Evolutionary conservation across 2,113 vertebrate genomes (phyloP), one percentile per base, ranked within the genome.

Genomic region (Cairina moschata): DNA sequence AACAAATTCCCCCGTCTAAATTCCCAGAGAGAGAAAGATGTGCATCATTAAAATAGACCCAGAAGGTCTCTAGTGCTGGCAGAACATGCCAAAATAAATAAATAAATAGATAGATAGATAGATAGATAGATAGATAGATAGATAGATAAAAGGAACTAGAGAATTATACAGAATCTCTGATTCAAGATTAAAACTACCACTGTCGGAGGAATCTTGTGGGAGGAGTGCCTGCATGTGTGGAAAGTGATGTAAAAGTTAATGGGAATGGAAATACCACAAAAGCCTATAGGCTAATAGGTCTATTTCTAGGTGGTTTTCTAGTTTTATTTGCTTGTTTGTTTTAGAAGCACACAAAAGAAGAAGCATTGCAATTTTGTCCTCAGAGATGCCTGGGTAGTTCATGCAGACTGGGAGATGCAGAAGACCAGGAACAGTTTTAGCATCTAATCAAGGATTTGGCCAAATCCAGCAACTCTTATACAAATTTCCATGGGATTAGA

Each of bases 401-500:
- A 54, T 38, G 52, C 42, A 80, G 28, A 56, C 16, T 74, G 55
- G 31, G 10, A 42, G 11, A 42, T 34, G 32, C 40, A 31, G 54
- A 54, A 69, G 69, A 65, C 55, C 62, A 75, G 80, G 44, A 42
- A 44, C 29, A 68, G 69, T 74, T 28, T 40, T 69, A 46, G 48
- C 44, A 60, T 40, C 69, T 81, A 86, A 86, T 81, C 69, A 81
- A 80, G 36, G 56, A 86, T 83, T 86, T 56, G 34, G 31, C 60
- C 60, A 82, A n/a, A 25, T 81, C 46, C 71, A 90, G 72, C 15
- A 92, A 59, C 75, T 75, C 38, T 5, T 3, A 54, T 13, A 21
- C 26, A 75, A 38, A 92, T 83, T 88, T 90, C 31, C 18, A 74
- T 85, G 67, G 52, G 63, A 68, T 80, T 96, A 69, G 81, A 88